Base-by-base conservation (phyloP, 2,797 vertebrate species). In the Eleutherodactylus coqui region DNA sequence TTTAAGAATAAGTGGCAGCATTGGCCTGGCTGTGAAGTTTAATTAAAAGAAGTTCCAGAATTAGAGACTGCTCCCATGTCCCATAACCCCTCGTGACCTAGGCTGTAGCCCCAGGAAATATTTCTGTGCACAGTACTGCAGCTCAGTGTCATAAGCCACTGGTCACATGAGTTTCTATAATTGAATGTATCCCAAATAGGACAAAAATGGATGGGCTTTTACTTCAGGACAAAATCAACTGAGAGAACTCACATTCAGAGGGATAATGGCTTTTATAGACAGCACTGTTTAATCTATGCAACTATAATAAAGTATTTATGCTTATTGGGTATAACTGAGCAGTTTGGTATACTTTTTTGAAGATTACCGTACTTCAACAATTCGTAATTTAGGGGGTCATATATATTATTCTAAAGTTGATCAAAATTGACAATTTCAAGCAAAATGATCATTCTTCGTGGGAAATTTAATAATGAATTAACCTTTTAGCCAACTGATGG, bases 41-140 rank as follows among this genome's bases (percentile, higher is more conserved):
- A 93, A 94, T 92, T 94, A 88, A 92, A 90, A 90, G 85, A 88
- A 93, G 93, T 93, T 91, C 86, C 87, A 91, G 92, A 93, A 94
- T 91, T 93, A 92, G 89, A 91, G 88, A 91, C 88, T 81, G 90
- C 87, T 89, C 90, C 92, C 92, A 92, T 94, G 90, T 95, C 92
- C 88, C 86, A 93, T 93, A 92, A 94, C 92, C 92, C 91, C 90
- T 91, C 58, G 62, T 94, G 95, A 96, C 92, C 92, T 90, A 75
- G 87, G 88, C 91, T 87, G 89, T 89, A 90, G 91, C 92, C 93
- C 91, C 92, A 92, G 95, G 94, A 97, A 96, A 95, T 90, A 88
- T 92, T 95, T 94, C 91, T 34, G 88, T 81, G 69, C 70, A 27
- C 58, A 69, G 82, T 38, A 58, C 51, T 60, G 34, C 82, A 84